phyloP scores from a whole-genome alignment of 2,113 vertebrate species.

The Mohoua ochrocephala region DNA sequence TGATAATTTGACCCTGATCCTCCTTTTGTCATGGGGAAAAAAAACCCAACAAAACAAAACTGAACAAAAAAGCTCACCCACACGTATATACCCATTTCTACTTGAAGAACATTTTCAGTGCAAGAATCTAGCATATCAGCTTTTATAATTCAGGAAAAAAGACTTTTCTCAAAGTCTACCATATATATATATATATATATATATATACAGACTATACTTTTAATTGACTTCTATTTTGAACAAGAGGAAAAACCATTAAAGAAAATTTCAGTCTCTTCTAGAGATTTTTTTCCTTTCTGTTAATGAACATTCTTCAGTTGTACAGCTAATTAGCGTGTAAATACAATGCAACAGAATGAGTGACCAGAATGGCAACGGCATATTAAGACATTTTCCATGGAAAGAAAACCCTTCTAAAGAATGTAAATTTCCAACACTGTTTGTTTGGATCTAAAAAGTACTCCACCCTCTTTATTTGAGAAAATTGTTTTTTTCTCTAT shows the following conservation, averaged over 20 bases:
- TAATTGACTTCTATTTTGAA: not conserved
- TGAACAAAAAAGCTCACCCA: not conserved
- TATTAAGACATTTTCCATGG: not conserved
- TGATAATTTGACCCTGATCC: not conserved
- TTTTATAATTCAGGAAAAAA: not conserved
- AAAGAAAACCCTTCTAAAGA: constrained; percentile 2
- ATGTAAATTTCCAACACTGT: not conserved
- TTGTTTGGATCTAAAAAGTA: not conserved
- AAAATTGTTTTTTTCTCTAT: not conserved
- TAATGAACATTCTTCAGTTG: not conserved
- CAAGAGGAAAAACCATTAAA: not conserved
- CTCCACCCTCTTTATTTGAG: not conserved
- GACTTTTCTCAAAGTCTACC: not conserved
- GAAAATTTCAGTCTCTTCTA: not conserved
- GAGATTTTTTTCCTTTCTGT: not conserved
- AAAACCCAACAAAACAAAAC: not conserved
- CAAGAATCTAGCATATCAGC: not conserved
- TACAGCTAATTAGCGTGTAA: not conserved
- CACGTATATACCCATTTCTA: not conserved
- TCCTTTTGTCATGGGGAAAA: not conserved
- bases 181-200: not conserved
- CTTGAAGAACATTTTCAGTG: not conserved
- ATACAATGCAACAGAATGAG: not conserved
- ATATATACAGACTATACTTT: not conserved
- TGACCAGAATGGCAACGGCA: not conserved